phyloP scores from a whole-genome alignment of 2,797 vertebrate species.

The Phoebastria nigripes region DNA sequence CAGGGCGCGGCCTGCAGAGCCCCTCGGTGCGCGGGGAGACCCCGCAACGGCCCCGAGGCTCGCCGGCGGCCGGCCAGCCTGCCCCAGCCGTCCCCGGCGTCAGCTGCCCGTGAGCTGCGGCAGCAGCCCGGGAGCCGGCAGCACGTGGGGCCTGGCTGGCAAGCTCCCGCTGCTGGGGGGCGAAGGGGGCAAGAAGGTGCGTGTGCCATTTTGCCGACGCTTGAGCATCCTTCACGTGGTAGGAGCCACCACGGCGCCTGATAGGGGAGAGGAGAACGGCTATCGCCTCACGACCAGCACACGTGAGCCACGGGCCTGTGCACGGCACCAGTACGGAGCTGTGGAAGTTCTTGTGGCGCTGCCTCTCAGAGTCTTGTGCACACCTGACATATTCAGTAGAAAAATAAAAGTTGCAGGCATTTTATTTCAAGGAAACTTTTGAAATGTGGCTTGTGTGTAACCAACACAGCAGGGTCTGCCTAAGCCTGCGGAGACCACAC shows the following conservation, averaged over 20 bases:
- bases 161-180: neutral
- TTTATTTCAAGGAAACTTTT: neutral
- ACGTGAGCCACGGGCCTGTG: fast-evolving
- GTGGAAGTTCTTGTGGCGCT: fast-evolving
- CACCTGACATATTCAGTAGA: fast-evolving
- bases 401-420: fast-evolving
- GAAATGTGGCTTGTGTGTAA: fast-evolving
- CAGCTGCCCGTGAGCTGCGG: neutral
- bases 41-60: neutral
- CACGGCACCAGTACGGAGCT: fast-evolving
- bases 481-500: neutral
- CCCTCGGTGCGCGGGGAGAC: neutral
- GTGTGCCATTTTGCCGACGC: fast-evolving
- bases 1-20: neutral
- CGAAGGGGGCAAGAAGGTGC: neutral
- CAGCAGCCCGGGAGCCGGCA: neutral
- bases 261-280: neutral
- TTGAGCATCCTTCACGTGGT: neutral
- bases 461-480: fast-evolving
- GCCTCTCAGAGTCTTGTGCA: fast-evolving
- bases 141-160: neutral
- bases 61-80: no score
- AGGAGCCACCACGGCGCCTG: neutral
- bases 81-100: neutral
- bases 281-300: neutral